Base-by-base conservation (phyloP, 2,797 vertebrate species). In the Margarornis squamiger region DNA sequence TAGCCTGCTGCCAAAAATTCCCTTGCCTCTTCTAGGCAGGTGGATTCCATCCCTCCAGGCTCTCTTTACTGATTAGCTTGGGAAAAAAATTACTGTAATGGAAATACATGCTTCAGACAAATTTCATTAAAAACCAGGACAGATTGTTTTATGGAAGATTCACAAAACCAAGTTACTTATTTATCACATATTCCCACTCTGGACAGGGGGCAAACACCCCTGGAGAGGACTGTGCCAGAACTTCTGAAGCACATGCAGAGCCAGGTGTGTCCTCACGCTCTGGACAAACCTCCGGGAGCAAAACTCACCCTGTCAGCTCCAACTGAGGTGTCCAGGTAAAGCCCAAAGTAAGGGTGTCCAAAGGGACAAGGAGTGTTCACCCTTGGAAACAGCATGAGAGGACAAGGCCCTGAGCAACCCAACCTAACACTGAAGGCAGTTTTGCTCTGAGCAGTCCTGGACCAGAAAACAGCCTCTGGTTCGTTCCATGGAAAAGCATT, bases 141-240 rank as follows among this genome's bases (percentile, higher is more conserved):
- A 1, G 5, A 18, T 32, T 34, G 45, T 26, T 84, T 52, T 2
- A 62, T 0, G 3, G 38, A 43, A 87, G 81, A 84, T 36, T 48
- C 11, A 48, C 7, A 11, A 77, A 84, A 15, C 4, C 5, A 68
- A 57, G 12, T 46, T 14, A 52, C 32, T 82, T 55, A 46, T 48
- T 65, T 70, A 57, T 48, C 2, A 0, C 8, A 68, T 19, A 43
- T 68, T 82, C 16, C 16, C 8, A 6, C n/a, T 45, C 45, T 1
- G 0, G 57, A 41, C 0, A 8, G 3, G 18, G 6, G 4, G 9
- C 68, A 67, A 52, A 17, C 11, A 34, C 1, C 9, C 16, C 51
- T 41, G 46, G 29, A 76, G 4, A 43, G 9, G 29, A 65, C 38
- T 2, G 0, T n/a, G 34, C 10, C 54, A 85, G 41, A 67, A 57